phyloP scores from a whole-genome alignment of 1,140 invertebrate species.

The Planococcus citri region DNA sequence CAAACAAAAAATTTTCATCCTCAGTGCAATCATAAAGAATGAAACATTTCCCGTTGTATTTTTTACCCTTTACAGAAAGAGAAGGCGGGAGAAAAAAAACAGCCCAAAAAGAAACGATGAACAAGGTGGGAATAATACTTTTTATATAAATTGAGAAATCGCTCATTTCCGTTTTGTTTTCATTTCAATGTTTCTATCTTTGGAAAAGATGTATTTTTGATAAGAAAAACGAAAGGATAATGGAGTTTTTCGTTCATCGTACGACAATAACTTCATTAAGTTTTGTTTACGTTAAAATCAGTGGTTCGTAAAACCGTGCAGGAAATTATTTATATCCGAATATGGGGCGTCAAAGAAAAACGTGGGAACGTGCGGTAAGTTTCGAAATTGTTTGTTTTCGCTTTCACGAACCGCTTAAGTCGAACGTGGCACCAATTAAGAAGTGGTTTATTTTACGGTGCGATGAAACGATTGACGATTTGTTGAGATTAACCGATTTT shows the following conservation, averaged over 20 bases:
- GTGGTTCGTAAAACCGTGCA: background rate
- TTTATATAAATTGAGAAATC: background rate
- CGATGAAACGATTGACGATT: no score
- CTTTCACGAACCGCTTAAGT: background rate
- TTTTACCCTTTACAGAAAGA: no score
- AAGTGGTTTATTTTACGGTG: background rate
- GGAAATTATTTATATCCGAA: background rate
- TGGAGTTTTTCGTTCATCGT: background rate
- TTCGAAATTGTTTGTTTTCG: background rate
- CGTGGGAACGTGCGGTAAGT: no score
- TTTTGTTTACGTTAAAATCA: background rate
- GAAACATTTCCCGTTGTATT: background rate
- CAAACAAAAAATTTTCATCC: background rate
- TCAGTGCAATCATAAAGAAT: background rate
- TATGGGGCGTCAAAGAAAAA: background rate
- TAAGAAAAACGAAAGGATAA: background rate
- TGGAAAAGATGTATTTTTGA: background rate
- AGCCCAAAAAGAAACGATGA: no score
- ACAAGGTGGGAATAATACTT: background rate
- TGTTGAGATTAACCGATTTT: no score
- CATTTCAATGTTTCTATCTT: background rate
- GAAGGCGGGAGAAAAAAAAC: no score
- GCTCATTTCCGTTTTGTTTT: slow-evolving; percentile 1
- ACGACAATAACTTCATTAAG: slow-evolving; percentile 3
- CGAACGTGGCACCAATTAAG: background rate